phyloP scores from a whole-genome alignment of 1,140 invertebrate genomes.

The Drosophila lacteicornis region DNA sequence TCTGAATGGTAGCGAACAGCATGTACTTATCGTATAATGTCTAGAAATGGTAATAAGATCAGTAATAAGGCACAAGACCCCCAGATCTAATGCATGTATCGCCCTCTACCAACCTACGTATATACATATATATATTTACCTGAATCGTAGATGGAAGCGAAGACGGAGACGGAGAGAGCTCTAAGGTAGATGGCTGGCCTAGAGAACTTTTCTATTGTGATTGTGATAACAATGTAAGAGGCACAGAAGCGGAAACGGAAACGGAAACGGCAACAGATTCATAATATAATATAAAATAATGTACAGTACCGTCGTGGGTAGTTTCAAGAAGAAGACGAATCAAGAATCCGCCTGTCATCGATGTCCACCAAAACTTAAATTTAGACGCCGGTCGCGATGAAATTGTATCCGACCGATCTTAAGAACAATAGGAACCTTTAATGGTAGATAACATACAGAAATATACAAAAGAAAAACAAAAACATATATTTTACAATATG shows the following conservation, averaged over 20 bases:
- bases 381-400: conserved; percentile 38
- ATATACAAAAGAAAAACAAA: conserved; percentile 14
- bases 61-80: conserved; percentile 34
- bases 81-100: conserved; percentile 6
- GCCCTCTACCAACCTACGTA: conserved; percentile 10
- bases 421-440: conserved; percentile 34
- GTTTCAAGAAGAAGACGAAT: conserved; percentile 7
- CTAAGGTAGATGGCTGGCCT: conserved; percentile 39
- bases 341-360: conserved; percentile 33
- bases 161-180: neutral
- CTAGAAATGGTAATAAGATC: conserved; percentile 24
- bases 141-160: conserved; percentile 17
- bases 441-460: conserved; percentile 31
- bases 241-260: conserved; percentile 12
- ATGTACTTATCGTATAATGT: conserved; percentile 35
- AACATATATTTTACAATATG: conserved; percentile 47
- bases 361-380: conserved; percentile 37
- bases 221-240: conserved; percentile 69
- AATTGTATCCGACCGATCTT: conserved; percentile 39
- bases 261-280: conserved; percentile 6
- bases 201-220: conserved; percentile 60
- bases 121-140: conserved; percentile 12
- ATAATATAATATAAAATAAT: conserved; percentile 22
- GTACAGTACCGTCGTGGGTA: conserved; percentile 14
- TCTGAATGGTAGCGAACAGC: conserved; percentile 27